These are phyloP conservation scores for Lophotriccus pileatus DNA, from an alignment of 2,797 vertebrate genomes.

Conservation along the genomic window DNA sequence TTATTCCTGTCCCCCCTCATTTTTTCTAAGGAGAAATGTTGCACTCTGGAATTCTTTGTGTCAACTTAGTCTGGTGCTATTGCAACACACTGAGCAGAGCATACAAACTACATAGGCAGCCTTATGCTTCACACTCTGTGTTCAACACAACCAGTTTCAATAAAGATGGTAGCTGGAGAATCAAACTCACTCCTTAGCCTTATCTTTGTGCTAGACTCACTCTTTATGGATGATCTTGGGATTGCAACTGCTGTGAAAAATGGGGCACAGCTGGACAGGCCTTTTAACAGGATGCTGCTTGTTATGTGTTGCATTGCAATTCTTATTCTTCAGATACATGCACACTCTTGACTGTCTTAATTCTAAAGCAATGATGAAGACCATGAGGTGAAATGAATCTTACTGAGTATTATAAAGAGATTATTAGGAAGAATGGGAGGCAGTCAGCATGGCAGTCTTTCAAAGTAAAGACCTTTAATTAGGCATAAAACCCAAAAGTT, in stretches of 20 bases:
- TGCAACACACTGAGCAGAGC: background rate
- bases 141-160: background rate
- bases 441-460: background rate
- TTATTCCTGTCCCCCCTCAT: background rate
- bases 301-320: background rate
- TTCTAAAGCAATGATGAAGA: background rate
- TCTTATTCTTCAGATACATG: background rate
- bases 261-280: background rate
- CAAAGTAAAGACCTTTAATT: background rate
- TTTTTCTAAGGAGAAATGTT: background rate
- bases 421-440: background rate
- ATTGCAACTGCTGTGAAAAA: background rate
- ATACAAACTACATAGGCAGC: background rate
- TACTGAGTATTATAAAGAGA: background rate
- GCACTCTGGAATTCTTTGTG: background rate
- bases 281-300: background rate
- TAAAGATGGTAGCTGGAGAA: background rate
- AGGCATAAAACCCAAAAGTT: background rate
- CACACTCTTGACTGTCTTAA: rapidly evolving
- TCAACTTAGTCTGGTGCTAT: background rate
- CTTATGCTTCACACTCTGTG: rapidly evolving
- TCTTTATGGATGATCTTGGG: background rate
- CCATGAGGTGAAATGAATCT: background rate
- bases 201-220: background rate
- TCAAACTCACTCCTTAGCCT: background rate